Conservation (phyloP, 2,113 vertebrate species). For the Proteles cristata region DNA sequence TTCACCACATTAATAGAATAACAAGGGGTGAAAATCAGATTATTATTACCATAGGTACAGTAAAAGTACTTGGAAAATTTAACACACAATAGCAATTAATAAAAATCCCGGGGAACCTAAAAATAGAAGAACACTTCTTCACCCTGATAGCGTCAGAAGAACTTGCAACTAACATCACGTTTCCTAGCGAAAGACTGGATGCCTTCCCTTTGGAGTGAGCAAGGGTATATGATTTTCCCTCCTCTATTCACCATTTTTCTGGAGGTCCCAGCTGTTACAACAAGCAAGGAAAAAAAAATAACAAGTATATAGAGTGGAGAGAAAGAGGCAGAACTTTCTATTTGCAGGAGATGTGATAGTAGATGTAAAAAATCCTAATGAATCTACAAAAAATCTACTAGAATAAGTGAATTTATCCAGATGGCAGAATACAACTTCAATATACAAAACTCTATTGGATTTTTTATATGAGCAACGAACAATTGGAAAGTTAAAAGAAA, state of each 20-base stretch:
- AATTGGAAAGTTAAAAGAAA: background rate
- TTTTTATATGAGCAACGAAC: background rate
- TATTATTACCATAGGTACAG: background rate
- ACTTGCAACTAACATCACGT: background rate
- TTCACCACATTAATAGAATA: constrained; percentile 2
- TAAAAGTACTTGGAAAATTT: background rate
- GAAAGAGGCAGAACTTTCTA: background rate
- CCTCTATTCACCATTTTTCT: background rate
- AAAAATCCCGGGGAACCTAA: background rate
- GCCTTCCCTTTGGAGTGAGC: background rate
- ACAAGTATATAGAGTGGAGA: background rate
- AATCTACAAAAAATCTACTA: background rate
- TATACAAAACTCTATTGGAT: background rate
- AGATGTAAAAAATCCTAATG: background rate
- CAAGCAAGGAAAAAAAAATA: background rate
- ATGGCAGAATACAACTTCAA: background rate
- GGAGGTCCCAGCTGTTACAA: background rate
- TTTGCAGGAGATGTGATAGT: background rate
- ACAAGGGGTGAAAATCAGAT: background rate
- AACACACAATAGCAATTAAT: background rate
- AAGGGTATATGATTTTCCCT: background rate
- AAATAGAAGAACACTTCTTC: background rate
- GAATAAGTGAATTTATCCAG: background rate
- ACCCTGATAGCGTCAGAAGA: background rate
- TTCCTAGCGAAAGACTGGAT: background rate